Conservation (phyloP, 2,888 invertebrate genomes). For the Dryococelus australis region DNA sequence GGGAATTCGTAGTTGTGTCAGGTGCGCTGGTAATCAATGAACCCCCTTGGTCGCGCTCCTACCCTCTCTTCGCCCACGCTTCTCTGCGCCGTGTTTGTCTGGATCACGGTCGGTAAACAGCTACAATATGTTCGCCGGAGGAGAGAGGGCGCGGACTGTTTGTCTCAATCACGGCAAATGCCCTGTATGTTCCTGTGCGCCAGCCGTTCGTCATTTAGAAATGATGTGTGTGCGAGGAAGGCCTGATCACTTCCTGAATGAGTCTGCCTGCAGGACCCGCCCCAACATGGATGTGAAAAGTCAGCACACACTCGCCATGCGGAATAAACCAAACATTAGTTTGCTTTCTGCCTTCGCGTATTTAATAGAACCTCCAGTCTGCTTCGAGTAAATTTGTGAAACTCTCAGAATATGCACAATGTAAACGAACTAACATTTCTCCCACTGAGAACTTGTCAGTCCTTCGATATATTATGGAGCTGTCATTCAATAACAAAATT, state of each 20-base stretch:
- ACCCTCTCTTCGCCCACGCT: neutral
- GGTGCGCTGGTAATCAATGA: neutral
- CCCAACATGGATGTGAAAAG: too few relatives aligned
- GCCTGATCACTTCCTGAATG: neutral
- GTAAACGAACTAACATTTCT: too few relatives aligned
- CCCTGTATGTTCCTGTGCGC: neutral
- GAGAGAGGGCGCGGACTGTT: neutral
- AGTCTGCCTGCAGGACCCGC: neutral
- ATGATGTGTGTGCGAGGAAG: neutral
- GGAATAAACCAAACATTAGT: too few relatives aligned
- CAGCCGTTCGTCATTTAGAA: neutral
- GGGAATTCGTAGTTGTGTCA: neutral
- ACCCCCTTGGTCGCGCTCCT: neutral
- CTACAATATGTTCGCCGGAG: neutral
- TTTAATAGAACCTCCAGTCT: too few relatives aligned
- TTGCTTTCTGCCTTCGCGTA: too few relatives aligned
- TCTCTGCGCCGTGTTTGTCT: neutral
- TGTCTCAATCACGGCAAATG: constrained; percentile 16
- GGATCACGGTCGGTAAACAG: neutral
- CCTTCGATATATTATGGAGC: too few relatives aligned
- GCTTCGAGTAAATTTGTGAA: too few relatives aligned
- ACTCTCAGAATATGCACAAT: too few relatives aligned
- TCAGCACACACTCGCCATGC: too few relatives aligned
- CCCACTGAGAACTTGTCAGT: too few relatives aligned
- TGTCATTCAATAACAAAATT: too few relatives aligned